A percentile compares a stretch with the other conserved stretches of the same genome.
These are phyloP conservation scores for Acanthurus lineatus DNA, from an alignment of 2,797 vertebrate species.

Conservation along the genomic window DNA sequence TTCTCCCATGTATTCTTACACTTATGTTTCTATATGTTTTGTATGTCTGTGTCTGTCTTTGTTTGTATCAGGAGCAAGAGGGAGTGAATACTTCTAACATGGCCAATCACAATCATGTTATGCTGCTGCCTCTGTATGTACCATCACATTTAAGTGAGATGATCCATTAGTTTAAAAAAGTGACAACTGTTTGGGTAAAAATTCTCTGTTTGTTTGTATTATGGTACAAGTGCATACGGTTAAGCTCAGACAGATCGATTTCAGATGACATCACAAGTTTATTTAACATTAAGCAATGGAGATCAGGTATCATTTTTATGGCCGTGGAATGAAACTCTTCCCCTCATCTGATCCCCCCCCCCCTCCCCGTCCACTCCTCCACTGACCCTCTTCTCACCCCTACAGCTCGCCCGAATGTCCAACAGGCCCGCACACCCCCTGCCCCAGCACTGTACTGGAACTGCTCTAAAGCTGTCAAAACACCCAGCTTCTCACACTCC, in stretches of 20 bases:
- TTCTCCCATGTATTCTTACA: too few relatives aligned
- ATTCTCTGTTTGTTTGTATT: conserved; percentile 19
- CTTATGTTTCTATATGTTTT: too few relatives aligned
- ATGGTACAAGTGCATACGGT: neutral
- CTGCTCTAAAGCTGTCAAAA: conserved; percentile 85
- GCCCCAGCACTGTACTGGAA: conserved; percentile 68
- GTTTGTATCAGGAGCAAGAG: too few relatives aligned
- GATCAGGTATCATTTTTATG: conserved; percentile 50
- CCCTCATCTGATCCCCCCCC: conserved; percentile 44
- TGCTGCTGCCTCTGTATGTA: too few relatives aligned
- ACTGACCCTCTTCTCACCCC: conserved; percentile 68
- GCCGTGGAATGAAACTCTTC: conserved; percentile 27
- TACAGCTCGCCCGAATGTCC: conserved; percentile 58
- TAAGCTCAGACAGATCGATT: conserved; percentile 15
- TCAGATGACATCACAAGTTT: conserved; percentile 33
- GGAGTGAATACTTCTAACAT: too few relatives aligned
- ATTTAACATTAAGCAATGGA: conserved; percentile 27
- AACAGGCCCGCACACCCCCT: conserved; percentile 67
- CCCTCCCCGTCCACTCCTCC: conserved; percentile 49
- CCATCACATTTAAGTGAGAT: neutral
- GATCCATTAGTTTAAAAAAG: conserved; percentile 3
- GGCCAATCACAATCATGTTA: too few relatives aligned
- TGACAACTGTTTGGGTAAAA: conserved; percentile 5
- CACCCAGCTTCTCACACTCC: conserved; percentile 82
- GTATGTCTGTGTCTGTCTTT: too few relatives aligned